Evolutionary conservation across 2,113 vertebrate species (phyloP).

Genomic region (Lepus timidus): DNA sequence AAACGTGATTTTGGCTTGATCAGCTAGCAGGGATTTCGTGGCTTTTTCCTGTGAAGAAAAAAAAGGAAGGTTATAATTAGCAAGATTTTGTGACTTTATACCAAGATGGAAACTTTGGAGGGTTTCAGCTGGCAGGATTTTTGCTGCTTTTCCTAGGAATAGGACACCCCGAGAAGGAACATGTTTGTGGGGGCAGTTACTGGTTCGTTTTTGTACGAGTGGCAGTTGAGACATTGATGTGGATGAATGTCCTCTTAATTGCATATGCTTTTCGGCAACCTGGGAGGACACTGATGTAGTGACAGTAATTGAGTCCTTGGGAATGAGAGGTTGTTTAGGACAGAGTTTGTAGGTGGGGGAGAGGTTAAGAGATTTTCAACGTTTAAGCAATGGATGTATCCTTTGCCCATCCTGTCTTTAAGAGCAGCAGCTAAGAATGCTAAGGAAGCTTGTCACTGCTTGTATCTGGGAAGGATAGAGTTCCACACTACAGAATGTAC

Average conservation of each 20-base stretch:
- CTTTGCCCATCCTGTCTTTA: not conserved
- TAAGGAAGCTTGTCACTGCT: not conserved
- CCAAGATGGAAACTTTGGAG: not conserved
- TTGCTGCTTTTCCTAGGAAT: not conserved
- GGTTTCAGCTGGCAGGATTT: not conserved
- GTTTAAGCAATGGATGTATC: not conserved
- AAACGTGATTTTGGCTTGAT: slow-evolving; percentile 1
- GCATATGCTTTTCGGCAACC: not conserved
- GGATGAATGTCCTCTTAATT: not conserved
- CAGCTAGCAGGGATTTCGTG: not conserved
- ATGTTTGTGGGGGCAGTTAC: not conserved
- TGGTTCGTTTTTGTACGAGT: slow-evolving; percentile 6
- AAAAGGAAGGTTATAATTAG: not conserved
- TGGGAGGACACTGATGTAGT: not conserved
- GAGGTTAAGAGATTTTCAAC: not conserved
- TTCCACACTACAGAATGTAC: not conserved
- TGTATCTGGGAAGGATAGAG: not conserved
- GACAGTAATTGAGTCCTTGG: not conserved
- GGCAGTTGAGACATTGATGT: not conserved
- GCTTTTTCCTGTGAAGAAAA: not conserved
- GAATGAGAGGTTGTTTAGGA: not conserved
- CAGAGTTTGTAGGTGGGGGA: not conserved
- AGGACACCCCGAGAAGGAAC: not conserved
- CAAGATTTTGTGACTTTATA: not conserved
- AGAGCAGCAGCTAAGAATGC: not conserved